Conservation (phyloP, 2,113 vertebrate species). For the Boleophthalmus pectinirostris region DNA sequence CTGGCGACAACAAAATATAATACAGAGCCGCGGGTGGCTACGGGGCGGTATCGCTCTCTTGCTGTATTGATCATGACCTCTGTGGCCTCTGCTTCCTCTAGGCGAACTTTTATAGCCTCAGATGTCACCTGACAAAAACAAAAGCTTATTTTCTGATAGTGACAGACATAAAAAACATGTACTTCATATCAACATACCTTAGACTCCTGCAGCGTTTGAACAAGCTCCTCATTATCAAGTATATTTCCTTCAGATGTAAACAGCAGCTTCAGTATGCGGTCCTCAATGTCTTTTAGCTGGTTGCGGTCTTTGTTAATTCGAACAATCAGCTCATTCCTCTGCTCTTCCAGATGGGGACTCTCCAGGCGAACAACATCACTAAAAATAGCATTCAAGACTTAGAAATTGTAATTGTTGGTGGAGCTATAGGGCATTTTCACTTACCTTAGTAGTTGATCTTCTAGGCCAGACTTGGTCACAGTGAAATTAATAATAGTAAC, state of each 20-base stretch:
- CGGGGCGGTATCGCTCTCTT: constrained; percentile 77
- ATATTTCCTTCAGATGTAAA: constrained; percentile 83
- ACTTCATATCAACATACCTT: constrained; percentile 61
- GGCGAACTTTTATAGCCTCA: constrained; percentile 76
- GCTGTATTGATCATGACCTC: constrained; percentile 79
- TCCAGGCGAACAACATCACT: constrained; percentile 84
- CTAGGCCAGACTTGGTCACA: constrained; percentile 86
- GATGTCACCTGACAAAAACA: constrained; percentile 71
- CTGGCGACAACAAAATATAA: constrained; percentile 82
- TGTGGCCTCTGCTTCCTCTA: constrained; percentile 79
- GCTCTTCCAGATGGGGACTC: constrained; percentile 81
- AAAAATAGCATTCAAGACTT: neutral
- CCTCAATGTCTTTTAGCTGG: constrained; percentile 81
- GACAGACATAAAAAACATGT: neutral
- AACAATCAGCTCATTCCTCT: constrained; percentile 80
- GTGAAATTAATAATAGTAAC: constrained; percentile 92
- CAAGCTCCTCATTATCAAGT: constrained; percentile 83
- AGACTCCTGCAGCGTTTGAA: constrained; percentile 81
- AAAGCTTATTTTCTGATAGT: constrained; percentile 1
- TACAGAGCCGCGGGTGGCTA: constrained; percentile 78
- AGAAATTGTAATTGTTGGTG: neutral
- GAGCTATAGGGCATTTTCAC: neutral
- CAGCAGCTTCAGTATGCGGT: constrained; percentile 82
- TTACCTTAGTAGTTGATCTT: constrained; percentile 88
- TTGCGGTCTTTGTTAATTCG: constrained; percentile 81